Conservation (phyloP, 2,888 invertebrate species). For the Reticulitermes lucifugus region DNA sequence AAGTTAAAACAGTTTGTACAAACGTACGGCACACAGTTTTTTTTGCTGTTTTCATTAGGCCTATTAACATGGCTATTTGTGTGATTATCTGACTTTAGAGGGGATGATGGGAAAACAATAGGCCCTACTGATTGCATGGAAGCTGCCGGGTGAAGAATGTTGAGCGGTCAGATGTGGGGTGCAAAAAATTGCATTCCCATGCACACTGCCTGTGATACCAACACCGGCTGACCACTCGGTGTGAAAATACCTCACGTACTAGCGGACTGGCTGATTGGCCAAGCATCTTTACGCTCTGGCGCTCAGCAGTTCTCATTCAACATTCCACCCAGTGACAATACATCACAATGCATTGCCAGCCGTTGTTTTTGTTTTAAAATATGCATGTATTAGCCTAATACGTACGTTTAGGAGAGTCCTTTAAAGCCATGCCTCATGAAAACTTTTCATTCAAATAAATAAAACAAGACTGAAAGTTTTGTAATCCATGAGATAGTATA, state of each 20-base stretch:
- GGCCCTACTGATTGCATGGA: not conserved
- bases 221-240: not conserved
- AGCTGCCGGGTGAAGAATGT: conserved; percentile 9
- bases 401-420: not conserved
- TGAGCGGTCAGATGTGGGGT: not conserved
- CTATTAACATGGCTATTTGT: too few relatives aligned
- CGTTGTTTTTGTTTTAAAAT: too few relatives aligned
- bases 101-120: not conserved
- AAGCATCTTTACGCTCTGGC: conserved; percentile 28
- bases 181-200: conserved; percentile 1
- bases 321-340: conserved; percentile 9
- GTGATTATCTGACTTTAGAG: too few relatives aligned
- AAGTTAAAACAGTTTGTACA: too few relatives aligned
- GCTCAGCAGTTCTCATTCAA: not conserved
- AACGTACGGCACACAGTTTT: too few relatives aligned
- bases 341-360: not conserved
- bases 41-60: too few relatives aligned
- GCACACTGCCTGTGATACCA: not conserved
- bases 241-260: conserved; percentile 22
- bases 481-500: too few relatives aligned
- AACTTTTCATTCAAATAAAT: too few relatives aligned
- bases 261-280: conserved; percentile 28
- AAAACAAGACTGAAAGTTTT: too few relatives aligned
- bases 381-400: too few relatives aligned
- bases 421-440: not conserved